These are phyloP conservation scores for Eulacestoma nigropectus DNA, from an alignment of 2,113 vertebrate species.

Conservation along the genomic window DNA sequence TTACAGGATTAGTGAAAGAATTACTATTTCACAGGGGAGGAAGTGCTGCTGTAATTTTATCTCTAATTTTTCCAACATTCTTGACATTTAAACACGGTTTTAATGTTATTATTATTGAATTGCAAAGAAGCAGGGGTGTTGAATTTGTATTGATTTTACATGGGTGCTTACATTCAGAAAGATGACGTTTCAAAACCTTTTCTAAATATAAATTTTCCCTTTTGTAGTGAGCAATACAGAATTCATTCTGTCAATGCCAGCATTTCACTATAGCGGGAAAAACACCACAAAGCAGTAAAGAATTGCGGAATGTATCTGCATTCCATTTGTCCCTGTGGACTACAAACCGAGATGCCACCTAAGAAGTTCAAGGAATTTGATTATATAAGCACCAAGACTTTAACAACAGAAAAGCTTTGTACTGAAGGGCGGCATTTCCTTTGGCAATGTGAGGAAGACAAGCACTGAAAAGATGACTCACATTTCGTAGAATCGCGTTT, in stretches of 20 bases:
- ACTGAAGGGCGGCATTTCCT: neutral
- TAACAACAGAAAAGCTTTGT: neutral
- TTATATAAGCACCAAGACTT: neutral
- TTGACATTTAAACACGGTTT: slow-evolving; percentile 69
- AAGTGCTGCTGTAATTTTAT: slow-evolving; percentile 62
- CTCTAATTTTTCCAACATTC: slow-evolving; percentile 66
- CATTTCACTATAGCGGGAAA: neutral
- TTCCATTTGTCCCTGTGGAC: neutral
- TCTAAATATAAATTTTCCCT: slow-evolving; percentile 32
- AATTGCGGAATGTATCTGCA: neutral
- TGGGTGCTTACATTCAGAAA: slow-evolving; percentile 43
- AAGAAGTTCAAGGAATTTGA: neutral
- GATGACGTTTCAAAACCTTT: slow-evolving; percentile 48
- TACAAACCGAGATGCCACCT: neutral
- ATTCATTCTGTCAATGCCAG: neutral
- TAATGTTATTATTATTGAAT: slow-evolving; percentile 66
- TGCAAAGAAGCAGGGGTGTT: slow-evolving; percentile 40
- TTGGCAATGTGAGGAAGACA: neutral
- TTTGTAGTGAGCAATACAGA: slow-evolving; percentile 49
- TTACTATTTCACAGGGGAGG: slow-evolving; percentile 45
- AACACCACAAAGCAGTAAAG: neutral
- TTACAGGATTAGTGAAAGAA: slow-evolving; percentile 65
- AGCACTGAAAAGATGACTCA: neutral
- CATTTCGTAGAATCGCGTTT: neutral
- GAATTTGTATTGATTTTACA: slow-evolving; percentile 59